phyloP scores from a whole-genome alignment of 2,113 vertebrate genomes.

The Peucedramus taeniatus region DNA sequence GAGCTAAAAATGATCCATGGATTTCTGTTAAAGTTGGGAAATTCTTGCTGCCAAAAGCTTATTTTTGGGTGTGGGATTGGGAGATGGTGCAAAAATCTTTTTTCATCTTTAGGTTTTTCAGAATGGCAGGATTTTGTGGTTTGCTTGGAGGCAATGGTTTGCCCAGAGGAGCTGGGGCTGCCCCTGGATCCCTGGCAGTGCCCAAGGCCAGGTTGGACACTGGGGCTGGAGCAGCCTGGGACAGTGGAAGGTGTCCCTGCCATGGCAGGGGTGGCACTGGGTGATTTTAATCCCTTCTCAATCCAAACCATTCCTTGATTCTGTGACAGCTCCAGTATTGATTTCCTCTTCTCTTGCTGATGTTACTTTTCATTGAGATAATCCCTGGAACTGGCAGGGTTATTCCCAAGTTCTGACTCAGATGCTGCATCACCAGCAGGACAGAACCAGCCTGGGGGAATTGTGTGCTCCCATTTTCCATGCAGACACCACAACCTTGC shows the following conservation, averaged over 20 bases:
- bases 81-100: background rate
- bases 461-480: accelerated
- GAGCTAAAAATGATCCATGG: background rate
- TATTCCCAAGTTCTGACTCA: background rate
- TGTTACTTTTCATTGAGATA: background rate
- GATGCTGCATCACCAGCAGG: background rate
- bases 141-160: background rate
- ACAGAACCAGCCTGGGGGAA: background rate
- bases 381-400: background rate
- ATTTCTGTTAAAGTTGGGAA: background rate
- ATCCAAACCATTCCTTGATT: background rate
- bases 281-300: accelerated
- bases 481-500: background rate
- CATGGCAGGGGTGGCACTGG: background rate
- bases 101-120: background rate
- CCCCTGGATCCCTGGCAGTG: background rate
- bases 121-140: background rate
- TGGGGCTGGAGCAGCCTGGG: background rate
- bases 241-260: background rate
- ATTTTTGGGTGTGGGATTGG: background rate
- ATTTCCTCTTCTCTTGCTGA: background rate
- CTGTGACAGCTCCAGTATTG: background rate
- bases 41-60: background rate
- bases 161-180: background rate
- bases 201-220: background rate